phyloP scores from a whole-genome alignment of 2,113 vertebrate genomes.

The Pseudonaja textilis region DNA sequence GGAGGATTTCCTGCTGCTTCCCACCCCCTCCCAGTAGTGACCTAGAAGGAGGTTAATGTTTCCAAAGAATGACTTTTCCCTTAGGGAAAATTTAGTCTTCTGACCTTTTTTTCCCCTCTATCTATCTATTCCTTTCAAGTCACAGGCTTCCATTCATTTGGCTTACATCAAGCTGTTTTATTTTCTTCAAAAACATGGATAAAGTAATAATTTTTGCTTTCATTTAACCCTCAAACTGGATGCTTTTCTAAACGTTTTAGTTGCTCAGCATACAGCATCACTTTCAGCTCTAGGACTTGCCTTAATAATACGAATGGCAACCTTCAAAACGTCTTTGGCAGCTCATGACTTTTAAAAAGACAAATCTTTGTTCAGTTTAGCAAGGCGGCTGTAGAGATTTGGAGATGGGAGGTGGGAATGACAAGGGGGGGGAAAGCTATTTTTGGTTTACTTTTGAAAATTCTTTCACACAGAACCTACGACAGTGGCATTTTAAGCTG shows the following conservation, averaged over 20 bases:
- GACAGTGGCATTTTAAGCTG: constrained; percentile 54
- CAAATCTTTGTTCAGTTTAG: constrained; percentile 56
- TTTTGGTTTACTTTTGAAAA: background rate
- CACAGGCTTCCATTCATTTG: constrained; percentile 72
- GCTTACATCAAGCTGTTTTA: constrained; percentile 74
- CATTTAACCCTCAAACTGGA: constrained; percentile 72
- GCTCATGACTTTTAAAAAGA: constrained; percentile 59
- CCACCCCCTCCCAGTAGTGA: constrained; percentile 63
- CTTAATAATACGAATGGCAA: constrained; percentile 52
- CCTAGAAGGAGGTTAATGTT: constrained; percentile 80
- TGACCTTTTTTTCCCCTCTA: constrained; percentile 71
- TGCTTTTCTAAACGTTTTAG: constrained; percentile 57
- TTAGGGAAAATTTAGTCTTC: constrained; percentile 77
- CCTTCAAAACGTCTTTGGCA: constrained; percentile 53
- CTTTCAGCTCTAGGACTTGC: constrained; percentile 57
- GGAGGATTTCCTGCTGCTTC: constrained; percentile 72
- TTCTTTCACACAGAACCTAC: constrained; percentile 44
- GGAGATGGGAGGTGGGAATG: constrained; percentile 49
- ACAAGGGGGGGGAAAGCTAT: background rate
- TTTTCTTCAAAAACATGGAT: constrained; percentile 74
- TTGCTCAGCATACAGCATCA: constrained; percentile 26
- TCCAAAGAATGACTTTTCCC: constrained; percentile 77
- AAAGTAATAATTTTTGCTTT: constrained; percentile 72
- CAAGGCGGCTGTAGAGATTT: constrained; percentile 41
- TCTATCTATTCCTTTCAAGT: constrained; percentile 79